Base-by-base conservation (phyloP, 1,140 invertebrate species). In the Pristionchus pacificus region DNA sequence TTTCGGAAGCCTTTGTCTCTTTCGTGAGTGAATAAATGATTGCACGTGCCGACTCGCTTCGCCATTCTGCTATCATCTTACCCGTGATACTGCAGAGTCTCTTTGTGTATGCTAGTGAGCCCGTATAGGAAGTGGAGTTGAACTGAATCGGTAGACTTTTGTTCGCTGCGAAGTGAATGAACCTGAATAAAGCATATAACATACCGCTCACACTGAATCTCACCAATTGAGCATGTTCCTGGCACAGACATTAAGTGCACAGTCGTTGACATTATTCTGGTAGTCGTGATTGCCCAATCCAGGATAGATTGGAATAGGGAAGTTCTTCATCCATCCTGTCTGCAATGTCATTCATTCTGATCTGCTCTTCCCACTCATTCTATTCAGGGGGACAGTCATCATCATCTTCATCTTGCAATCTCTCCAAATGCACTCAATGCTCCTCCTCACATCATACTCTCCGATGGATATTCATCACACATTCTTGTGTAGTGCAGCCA, bases 281-380 rank as follows among this genome's bases (percentile, higher is more conserved):
- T 81, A 81, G 55, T 80, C 79, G 62, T 80, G 79, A 61, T 80
- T 80, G 27, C 79, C 79, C 14, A 80, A 62, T 25, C 79, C 79
- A 24, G 70, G 66, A 15, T 73, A 65, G 25, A 80, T 71, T 19
- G 75, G 77, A 24, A 81, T 65, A 10, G 79, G 79, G n/a, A 80
- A 65, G 1, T 70, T 70, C n/a, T 75, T 58, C 60, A 63, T 55
- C 71, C 71, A 73, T 24, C 38, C 66, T 32, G 59, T 33, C 71
- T 73, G n/a, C n/a, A n/a, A n/a, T n/a, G n/a, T n/a, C n/a, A n/a
- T n/a, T n/a, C n/a, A n/a, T n/a, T n/a, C n/a, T n/a, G n/a, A n/a
- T n/a, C n/a, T n/a, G n/a, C n/a, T n/a, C n/a, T n/a, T n/a, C n/a
- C n/a, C n/a, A n/a, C n/a, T n/a, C n/a, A n/a, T n/a, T n/a, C n/a